Evolutionary conservation across 2,113 vertebrate genomes (phyloP), one percentile per base, ranked within the genome.

Genomic region (Manacus vitellinus): DNA sequence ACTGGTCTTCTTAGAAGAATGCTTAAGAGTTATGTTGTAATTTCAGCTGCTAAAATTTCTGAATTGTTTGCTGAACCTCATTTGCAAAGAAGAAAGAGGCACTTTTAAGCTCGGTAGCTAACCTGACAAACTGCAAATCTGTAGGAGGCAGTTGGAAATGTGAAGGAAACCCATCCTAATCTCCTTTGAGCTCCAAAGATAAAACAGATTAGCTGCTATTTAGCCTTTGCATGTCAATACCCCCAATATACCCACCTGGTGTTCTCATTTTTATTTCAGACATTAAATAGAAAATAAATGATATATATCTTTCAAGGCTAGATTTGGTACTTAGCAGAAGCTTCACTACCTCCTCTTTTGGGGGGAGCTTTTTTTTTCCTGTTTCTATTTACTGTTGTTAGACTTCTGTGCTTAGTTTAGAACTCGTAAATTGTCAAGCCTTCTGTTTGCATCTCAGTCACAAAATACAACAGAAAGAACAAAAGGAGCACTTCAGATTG

Each of bases 101-200:
- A 37, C 39, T 95, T 85, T 35, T 65, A 91, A 75, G 61, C 15
- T 90, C 31, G 39, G 73, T 12, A 86, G 44, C 73, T 88, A 84
- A 84, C 85, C 58, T 92, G 83, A 39, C 61, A 88, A 90, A 95
- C 92, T 61, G 73, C 73, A 81, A 23, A 91, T 94, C 39, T 68
- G 44, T 78, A 68, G 83, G 76, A 94, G 83, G 49, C 61, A 81
- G 68, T 54, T 92, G 67, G 79, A 93, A 91, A 88, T 68, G 35
- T 30, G 56, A 83, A 77, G 89, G 90, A 30, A 76, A 44, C 56
- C 12, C 65, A 78, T 10, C 43, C 61, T 65, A 65, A 88, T 94
- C 43, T 93, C 35, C 10, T 88, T 24, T 43, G 47, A 46, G n/a
- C 52, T 93, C 71, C 63, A 61, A 71, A 94, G 71, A 88, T 73